Percentiles rank a stretch among this genome's conserved stretches.
These are phyloP conservation scores for Capitulum mitella DNA, from an alignment of 2,888 invertebrate genomes.

Conservation along the genomic window DNA sequence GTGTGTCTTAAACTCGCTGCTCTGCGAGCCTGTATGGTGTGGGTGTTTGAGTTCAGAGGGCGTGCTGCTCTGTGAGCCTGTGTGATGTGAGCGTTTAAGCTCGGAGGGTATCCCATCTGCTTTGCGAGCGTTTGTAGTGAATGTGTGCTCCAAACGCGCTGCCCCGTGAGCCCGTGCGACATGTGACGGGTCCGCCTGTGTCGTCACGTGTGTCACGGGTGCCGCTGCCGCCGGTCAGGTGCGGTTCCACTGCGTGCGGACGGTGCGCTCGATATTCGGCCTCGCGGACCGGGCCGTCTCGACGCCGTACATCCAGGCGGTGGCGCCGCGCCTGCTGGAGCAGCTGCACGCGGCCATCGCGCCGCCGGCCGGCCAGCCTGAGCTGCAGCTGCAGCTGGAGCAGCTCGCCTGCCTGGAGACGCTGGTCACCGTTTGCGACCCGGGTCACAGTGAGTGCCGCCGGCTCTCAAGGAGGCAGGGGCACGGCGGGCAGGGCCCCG, in stretches of 20 bases:
- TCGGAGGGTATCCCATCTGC: too few relatives aligned
- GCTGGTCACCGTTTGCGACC: slow-evolving; percentile 42
- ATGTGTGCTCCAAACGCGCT: too few relatives aligned
- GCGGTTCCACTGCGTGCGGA: slow-evolving; percentile 68
- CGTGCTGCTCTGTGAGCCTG: too few relatives aligned
- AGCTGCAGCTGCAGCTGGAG: slow-evolving; percentile 63
- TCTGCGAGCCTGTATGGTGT: too few relatives aligned
- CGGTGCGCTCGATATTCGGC: slow-evolving; percentile 65
- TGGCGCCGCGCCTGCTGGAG: slow-evolving; percentile 70
- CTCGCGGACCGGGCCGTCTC: slow-evolving; percentile 62
- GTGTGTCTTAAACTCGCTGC: too few relatives aligned
- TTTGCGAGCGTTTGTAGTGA: too few relatives aligned
- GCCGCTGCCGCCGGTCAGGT: slow-evolving; percentile 50
- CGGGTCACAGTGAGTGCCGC: slow-evolving; percentile 34
- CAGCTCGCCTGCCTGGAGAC: slow-evolving; percentile 66
- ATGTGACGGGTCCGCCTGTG: too few relatives aligned
- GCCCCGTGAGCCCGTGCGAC: too few relatives aligned
- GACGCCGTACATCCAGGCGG: slow-evolving; percentile 69
- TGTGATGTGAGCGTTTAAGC: too few relatives aligned
- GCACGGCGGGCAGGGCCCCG: not conserved
- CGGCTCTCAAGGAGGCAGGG: too few relatives aligned
- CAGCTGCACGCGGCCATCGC: slow-evolving; percentile 60
- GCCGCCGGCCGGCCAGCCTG: slow-evolving; percentile 56
- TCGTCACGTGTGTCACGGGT: too few relatives aligned
- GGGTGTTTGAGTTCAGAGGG: too few relatives aligned